Evolutionary conservation across 2,113 vertebrate species (phyloP), one percentile per base, ranked within the genome.

Genomic region (Pelecanus crispus): DNA sequence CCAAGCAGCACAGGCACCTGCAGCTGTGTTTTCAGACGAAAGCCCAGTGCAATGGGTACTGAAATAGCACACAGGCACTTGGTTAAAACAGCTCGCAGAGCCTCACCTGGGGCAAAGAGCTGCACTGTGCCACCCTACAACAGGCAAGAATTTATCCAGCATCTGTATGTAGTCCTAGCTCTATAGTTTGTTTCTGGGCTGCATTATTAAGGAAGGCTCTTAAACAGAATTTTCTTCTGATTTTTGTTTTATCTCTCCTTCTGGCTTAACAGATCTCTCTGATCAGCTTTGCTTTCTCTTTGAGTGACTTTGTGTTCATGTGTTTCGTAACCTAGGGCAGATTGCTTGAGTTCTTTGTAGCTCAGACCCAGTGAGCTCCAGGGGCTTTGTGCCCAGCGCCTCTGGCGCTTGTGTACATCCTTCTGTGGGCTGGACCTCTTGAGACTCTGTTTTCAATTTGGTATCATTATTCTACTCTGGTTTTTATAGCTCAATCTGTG

Each of bases 201-300:
- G 32, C 3, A 2, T 66, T 61, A 53, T 47, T 42, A 58, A 58
- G 63, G 65, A 40, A 45, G 10, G 31, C 7, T 38, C 50, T 56
- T 40, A 68, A 52, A 53, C 3, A 0, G 14, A 36, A 20, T n/a
- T 24, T 47, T 36, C 13, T 18, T 44, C 18, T 53, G 44, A 29
- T 40, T 84, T 80, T 74, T 52, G 17, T 11, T 20, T 24, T 13
- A 4, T 24, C 5, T 17, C 28, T 24, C 29, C 29, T 38, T 7
- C 20, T 68, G 50, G 19, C 6, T n/a, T 21, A 40, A 9, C 38
- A 25, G 28, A 20, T 29, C 2, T 0, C 13, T 36, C 31, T 1
- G 20, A 15, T 42, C 80, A n/a, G 34, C 52, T 86, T 66, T 61
- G 16, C 58, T 70, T 21, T 34, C 13, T 42, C 45, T 36, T 7